Percentiles rank a stretch among this genome's conserved stretches.
Evolutionary conservation across 2,888 invertebrate species (phyloP).

Genomic region (Eubasilissa splendida): DNA sequence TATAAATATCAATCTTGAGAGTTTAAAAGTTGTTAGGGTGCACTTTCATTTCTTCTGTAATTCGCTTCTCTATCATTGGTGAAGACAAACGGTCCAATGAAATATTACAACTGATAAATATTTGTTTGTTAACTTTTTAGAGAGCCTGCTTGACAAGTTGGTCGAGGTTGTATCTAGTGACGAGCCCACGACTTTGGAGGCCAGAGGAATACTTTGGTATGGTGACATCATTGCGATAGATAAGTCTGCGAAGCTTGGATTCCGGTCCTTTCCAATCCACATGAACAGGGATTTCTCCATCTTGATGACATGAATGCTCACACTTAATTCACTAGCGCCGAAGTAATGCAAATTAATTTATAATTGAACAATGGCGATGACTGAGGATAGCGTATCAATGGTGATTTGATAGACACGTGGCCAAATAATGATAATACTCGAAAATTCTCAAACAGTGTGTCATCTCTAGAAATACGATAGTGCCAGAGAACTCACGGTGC

Average conservation of each 20-base stretch:
- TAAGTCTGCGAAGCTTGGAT: slow-evolving; percentile 64
- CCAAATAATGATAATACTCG: no score
- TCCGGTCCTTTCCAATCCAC: slow-evolving; percentile 65
- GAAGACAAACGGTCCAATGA: slow-evolving; percentile 62
- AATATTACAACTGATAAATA: slow-evolving; percentile 70
- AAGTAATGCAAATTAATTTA: no score
- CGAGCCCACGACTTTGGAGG: slow-evolving; percentile 65
- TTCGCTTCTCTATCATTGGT: slow-evolving; percentile 64
- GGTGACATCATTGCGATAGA: slow-evolving; percentile 63
- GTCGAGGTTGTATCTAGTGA: slow-evolving; percentile 63
- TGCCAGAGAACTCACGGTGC: no score
- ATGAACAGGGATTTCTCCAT: slow-evolving; percentile 66
- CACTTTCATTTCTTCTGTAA: slow-evolving; percentile 66
- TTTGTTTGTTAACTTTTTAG: slow-evolving; percentile 66
- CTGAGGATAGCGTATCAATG: no score
- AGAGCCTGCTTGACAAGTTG: slow-evolving; percentile 63
- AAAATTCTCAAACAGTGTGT: no score
- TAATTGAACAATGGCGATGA: no score
- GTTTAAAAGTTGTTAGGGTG: slow-evolving; percentile 63
- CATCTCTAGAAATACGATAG: no score
- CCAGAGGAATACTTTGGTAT: slow-evolving; percentile 60
- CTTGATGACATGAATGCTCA: slow-evolving; percentile 66
- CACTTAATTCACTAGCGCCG: slow-evolving; percentile 60
- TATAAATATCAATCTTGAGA: neutral
- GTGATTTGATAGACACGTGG: no score